Evolutionary conservation across 2,888 invertebrate genomes (phyloP).

Genomic region (Coelogynopora nodosa): DNA sequence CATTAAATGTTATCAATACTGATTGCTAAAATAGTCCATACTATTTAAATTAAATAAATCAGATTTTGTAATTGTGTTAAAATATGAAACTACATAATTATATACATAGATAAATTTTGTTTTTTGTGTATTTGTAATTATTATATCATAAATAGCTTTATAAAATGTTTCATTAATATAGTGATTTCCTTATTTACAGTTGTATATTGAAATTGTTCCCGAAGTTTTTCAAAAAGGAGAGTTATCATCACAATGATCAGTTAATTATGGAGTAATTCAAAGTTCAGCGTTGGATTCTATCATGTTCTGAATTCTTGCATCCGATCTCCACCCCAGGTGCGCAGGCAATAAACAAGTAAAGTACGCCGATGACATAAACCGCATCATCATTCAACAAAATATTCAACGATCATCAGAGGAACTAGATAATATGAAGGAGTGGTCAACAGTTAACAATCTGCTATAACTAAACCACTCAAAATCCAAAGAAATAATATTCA

Average conservation of each 20-base stretch:
- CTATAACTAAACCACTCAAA: neutral
- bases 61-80: too few species aligned
- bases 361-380: conserved; percentile 21
- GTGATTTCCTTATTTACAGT: too few species aligned
- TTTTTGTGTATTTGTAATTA: too few species aligned
- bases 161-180: too few species aligned
- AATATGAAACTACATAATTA: too few species aligned
- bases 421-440: neutral
- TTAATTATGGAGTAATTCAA: neutral
- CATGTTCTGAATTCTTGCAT: neutral
- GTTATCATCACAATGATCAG: neutral
- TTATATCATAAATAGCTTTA: too few species aligned
- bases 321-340: conserved; percentile 23
- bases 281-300: neutral
- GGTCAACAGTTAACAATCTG: neutral
- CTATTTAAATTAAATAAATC: too few species aligned
- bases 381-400: neutral
- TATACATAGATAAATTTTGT: too few species aligned
- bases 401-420: neutral
- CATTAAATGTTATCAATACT: too few species aligned
- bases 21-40: too few species aligned
- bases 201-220: too few species aligned
- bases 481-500: neutral
- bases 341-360: conserved; percentile 11
- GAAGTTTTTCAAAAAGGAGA: too few species aligned